Evolutionary conservation across 1,140 invertebrate species (phyloP).

Genomic region (Trissolcus basalis): DNA sequence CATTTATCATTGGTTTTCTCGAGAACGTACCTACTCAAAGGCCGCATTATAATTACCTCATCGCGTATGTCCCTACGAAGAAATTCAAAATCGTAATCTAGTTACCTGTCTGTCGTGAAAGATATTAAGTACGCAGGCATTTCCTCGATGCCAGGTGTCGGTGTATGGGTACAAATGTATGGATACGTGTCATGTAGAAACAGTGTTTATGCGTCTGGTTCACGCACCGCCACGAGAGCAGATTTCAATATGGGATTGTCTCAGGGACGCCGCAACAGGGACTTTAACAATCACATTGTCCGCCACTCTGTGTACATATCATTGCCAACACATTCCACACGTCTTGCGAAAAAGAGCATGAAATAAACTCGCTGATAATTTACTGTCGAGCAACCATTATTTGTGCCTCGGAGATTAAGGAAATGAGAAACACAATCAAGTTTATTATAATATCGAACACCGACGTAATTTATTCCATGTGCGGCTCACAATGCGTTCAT

Average conservation of each 20-base stretch:
- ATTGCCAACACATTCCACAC: slow-evolving; percentile 50
- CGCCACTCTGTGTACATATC: slow-evolving; percentile 53
- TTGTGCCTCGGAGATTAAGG: slow-evolving; percentile 52
- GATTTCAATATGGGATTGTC: slow-evolving; percentile 63
- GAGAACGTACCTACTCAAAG: slow-evolving; percentile 24
- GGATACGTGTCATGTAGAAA: slow-evolving; percentile 18
- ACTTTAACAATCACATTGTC: slow-evolving; percentile 63
- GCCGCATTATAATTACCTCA: slow-evolving; percentile 49
- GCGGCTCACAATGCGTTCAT: slow-evolving; percentile 36
- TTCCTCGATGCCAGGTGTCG: slow-evolving; percentile 32
- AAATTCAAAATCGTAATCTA: slow-evolving; percentile 48
- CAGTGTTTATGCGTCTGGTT: slow-evolving; percentile 38
- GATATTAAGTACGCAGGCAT: slow-evolving; percentile 26
- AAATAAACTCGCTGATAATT: slow-evolving; percentile 58
- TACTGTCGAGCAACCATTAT: slow-evolving; percentile 53
- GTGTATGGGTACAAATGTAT: slow-evolving; percentile 19
- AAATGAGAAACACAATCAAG: slow-evolving; percentile 55
- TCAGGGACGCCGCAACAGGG: slow-evolving; percentile 57
- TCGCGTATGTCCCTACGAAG: slow-evolving; percentile 26
- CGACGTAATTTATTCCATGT: slow-evolving; percentile 47
- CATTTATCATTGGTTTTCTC: slow-evolving; percentile 34
- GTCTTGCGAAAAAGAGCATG: slow-evolving; percentile 58
- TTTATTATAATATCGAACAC: slow-evolving; percentile 53
- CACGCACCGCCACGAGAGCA: slow-evolving; percentile 34
- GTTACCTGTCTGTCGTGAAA: slow-evolving; percentile 44